Evolutionary conservation across 2,888 invertebrate species (phyloP).

Genomic region (Plebejus anna): DNA sequence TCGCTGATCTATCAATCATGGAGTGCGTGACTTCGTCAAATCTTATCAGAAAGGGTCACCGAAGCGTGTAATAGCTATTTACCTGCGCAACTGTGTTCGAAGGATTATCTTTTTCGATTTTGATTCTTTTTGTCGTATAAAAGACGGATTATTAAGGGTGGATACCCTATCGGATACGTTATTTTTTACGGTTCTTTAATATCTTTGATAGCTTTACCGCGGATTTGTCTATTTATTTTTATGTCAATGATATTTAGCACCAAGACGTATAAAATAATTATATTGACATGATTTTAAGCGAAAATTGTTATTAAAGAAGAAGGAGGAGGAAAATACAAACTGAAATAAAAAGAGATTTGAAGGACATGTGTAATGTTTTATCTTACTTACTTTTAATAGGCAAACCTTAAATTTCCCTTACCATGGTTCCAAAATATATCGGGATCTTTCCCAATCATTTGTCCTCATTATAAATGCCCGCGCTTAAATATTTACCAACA

Average conservation of each 20-base stretch:
- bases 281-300: too few relatives aligned
- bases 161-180: slow-evolving; percentile 38
- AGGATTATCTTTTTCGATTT: slow-evolving; percentile 65
- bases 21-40: slow-evolving; percentile 57
- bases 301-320: too few relatives aligned
- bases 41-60: slow-evolving; percentile 63
- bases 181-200: slow-evolving; percentile 38
- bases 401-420: not conserved
- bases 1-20: slow-evolving; percentile 67
- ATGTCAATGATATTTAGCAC: not conserved
- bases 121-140: slow-evolving; percentile 62
- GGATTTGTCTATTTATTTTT: slow-evolving; percentile 1
- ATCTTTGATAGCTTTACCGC: slow-evolving; percentile 1
- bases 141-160: slow-evolving; percentile 56
- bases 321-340: too few relatives aligned
- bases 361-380: too few relatives aligned
- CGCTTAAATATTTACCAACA: slow-evolving; percentile 40
- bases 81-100: slow-evolving; percentile 60
- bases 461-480: slow-evolving; percentile 9
- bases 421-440: not conserved
- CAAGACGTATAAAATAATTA: not conserved
- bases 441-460: not conserved
- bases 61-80: slow-evolving; percentile 78
- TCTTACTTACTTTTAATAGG: too few relatives aligned
- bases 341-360: too few relatives aligned